Percentiles rank a stretch among this genome's conserved stretches.
Conservation (phyloP, 2,888 invertebrate species). For the Mystacides longicornis region DNA sequence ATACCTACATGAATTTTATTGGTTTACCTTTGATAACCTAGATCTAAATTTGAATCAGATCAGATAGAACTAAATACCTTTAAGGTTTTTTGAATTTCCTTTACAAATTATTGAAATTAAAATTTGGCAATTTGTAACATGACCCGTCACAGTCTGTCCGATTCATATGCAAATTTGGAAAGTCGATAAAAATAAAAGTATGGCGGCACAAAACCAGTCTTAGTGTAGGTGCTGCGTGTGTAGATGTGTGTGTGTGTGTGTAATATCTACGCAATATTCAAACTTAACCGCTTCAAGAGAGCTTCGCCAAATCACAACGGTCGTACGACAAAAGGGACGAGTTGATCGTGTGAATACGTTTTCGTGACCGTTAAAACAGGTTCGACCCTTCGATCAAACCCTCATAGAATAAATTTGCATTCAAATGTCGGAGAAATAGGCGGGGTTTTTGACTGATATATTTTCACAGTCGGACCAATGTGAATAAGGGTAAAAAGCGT, state of each 20-base stretch:
- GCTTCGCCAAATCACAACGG: not conserved
- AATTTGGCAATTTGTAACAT: too few species aligned
- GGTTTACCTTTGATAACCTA: too few species aligned
- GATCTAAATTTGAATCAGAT: too few species aligned
- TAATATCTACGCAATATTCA: conserved; percentile 13
- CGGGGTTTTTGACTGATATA: conserved; percentile 26
- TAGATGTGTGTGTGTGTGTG: conserved; percentile 2
- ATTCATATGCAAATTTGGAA: conserved; percentile 20
- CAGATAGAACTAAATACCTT: too few species aligned
- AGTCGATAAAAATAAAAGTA: conserved; percentile 25
- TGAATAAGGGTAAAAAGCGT: conserved; percentile 20
- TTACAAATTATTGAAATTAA: too few species aligned
- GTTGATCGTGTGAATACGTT: not conserved
- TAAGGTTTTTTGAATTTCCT: too few species aligned
- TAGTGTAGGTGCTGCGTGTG: too few species aligned
- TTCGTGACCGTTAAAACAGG: not conserved
- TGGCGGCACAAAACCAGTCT: conserved; percentile 18
- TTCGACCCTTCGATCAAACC: not conserved
- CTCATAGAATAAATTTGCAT: not conserved
- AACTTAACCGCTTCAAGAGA: too few species aligned
- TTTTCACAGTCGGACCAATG: conserved; percentile 25
- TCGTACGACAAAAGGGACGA: not conserved
- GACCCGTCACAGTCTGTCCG: conserved; percentile 6
- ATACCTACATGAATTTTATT: too few species aligned
- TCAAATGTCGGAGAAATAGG: conserved; percentile 16